A percentile compares a stretch with the other conserved stretches of the same genome.
phyloP scores from a whole-genome alignment of 2,113 vertebrate species.

The Neoarius graeffei region DNA sequence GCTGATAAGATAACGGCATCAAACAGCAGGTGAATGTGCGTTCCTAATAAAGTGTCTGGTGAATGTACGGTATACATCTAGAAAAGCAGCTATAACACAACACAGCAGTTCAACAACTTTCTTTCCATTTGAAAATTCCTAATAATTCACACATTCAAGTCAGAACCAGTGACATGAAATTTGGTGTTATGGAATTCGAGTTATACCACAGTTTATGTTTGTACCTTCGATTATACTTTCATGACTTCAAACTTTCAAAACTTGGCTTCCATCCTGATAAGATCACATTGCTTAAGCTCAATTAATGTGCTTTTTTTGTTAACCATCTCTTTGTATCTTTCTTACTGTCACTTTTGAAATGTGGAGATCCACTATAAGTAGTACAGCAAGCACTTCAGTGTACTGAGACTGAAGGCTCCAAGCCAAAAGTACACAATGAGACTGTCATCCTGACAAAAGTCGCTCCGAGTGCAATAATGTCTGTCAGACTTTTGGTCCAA shows the following conservation, averaged over 20 bases:
- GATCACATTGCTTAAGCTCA: neutral
- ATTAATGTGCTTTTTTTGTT: neutral
- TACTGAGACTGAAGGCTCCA: conserved; percentile 16
- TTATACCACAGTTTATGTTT: too few relatives aligned
- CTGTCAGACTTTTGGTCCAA: conserved; percentile 39
- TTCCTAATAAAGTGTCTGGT: too few relatives aligned
- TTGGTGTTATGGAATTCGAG: neutral
- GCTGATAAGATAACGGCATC: too few relatives aligned
- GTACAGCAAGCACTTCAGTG: neutral
- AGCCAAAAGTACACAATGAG: conserved; percentile 37
- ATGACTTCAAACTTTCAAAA: neutral
- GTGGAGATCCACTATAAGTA: neutral
- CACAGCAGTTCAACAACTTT: neutral
- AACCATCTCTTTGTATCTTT: neutral
- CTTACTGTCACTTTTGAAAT: neutral
- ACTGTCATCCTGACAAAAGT: conserved; percentile 47
- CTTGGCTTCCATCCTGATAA: neutral
- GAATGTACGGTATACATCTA: neutral
- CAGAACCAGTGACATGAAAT: neutral
- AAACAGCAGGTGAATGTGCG: too few relatives aligned
- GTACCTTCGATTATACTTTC: neutral
- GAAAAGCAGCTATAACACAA: neutral
- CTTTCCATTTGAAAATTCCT: neutral
- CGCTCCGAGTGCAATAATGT: conserved; percentile 32
- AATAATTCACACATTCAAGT: neutral